phyloP scores from a whole-genome alignment of 1,140 invertebrate species.

The Acromyrmex charruanus region DNA sequence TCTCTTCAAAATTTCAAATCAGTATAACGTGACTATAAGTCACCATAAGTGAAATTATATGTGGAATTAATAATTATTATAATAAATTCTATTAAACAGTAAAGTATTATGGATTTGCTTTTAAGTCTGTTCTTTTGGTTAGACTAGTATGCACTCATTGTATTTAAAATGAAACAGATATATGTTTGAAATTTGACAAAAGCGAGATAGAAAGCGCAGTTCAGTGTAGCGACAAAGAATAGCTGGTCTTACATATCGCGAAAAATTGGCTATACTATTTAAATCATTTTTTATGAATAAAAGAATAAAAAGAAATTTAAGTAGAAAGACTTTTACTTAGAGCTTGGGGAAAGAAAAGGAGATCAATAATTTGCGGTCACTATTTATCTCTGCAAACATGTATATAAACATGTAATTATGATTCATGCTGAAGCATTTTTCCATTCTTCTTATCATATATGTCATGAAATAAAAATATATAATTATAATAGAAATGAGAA shows the following conservation, averaged over 20 bases:
- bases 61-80: neutral
- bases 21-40: neutral
- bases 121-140: too few relatives aligned
- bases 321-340: neutral
- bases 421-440: neutral
- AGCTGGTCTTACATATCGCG: neutral
- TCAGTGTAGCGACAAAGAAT: too few relatives aligned
- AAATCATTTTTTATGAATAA: neutral
- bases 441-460: neutral
- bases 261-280: neutral
- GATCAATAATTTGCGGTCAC: neutral
- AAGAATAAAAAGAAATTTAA: neutral
- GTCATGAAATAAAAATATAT: neutral
- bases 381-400: neutral
- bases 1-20: neutral
- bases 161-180: too few relatives aligned
- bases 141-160: too few relatives aligned
- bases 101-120: neutral
- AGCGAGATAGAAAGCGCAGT: too few relatives aligned
- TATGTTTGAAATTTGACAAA: too few relatives aligned
- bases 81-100: neutral
- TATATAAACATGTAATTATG: neutral
- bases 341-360: neutral
- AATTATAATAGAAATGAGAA: too few relatives aligned
- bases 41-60: neutral